Percentiles rank a stretch among this genome's conserved stretches.
These are phyloP conservation scores for Rapana venosa DNA, from an alignment of 2,888 invertebrate genomes.

Conservation along the genomic window DNA sequence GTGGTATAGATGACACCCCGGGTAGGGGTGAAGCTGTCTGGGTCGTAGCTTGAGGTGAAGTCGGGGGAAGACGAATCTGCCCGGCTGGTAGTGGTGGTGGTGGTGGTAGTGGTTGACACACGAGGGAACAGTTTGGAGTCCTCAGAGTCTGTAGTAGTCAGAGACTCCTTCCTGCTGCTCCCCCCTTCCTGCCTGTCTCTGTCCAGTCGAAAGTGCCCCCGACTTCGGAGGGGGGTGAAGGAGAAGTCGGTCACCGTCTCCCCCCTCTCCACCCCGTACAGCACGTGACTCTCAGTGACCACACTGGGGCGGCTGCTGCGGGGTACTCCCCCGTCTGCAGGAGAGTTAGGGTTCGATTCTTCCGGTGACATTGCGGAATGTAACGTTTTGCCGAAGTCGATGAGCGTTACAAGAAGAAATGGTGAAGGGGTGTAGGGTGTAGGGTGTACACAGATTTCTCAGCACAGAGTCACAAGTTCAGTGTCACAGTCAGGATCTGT, in stretches of 20 bases:
- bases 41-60: not conserved
- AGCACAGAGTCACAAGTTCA: not conserved
- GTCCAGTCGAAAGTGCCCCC: conserved; percentile 9
- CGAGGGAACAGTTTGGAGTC: not conserved
- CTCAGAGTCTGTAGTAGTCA: not conserved
- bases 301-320: not conserved
- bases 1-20: not conserved
- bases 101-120: not conserved
- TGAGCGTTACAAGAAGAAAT: too few species aligned
- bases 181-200: not conserved
- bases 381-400: not conserved
- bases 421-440: not conserved
- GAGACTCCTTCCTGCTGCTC: not conserved
- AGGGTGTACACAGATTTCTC: not conserved
- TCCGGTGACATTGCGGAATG: conserved; percentile 2
- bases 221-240: conserved; percentile 24
- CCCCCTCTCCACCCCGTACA: conserved; percentile 10
- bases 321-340: not conserved
- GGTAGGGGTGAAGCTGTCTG: not conserved
- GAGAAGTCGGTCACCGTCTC: conserved; percentile 7
- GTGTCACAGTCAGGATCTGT: too few species aligned
- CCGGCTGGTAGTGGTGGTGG: not conserved
- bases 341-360: conserved; percentile 3
- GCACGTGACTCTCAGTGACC: not conserved
- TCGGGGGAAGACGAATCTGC: not conserved